phyloP scores from a whole-genome alignment of 2,113 vertebrate genomes.

The Halichoerus grypus region DNA sequence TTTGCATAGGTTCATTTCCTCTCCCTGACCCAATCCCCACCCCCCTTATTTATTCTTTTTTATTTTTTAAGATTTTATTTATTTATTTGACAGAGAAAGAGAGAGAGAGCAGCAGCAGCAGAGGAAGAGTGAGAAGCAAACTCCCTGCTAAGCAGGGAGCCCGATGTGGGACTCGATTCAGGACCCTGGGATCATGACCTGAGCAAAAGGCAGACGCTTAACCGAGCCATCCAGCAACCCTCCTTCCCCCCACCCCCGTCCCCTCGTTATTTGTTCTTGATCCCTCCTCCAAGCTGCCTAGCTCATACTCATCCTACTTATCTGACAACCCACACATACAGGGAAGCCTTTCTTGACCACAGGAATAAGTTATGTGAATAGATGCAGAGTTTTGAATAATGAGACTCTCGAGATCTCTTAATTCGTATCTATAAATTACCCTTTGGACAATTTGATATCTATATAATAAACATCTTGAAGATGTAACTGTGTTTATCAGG shows the following conservation, averaged over 20 bases:
- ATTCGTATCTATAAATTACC: background rate
- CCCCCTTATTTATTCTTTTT: background rate
- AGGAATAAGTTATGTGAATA: background rate
- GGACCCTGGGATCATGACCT: background rate
- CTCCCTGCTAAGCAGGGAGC: background rate
- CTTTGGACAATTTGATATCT: background rate
- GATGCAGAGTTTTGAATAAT: background rate
- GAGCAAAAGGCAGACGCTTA: background rate
- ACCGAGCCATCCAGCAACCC: background rate
- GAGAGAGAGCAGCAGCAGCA: background rate
- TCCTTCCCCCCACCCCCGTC: background rate
- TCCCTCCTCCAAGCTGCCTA: background rate
- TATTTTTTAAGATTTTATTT: background rate
- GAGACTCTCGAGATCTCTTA: background rate
- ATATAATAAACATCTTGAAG: background rate
- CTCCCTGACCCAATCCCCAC: background rate
- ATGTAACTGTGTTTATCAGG: background rate
- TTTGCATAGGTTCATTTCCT: background rate
- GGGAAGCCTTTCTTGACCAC: background rate
- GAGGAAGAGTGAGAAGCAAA: background rate
- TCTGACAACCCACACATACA: background rate
- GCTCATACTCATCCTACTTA: background rate
- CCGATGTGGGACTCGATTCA: accelerated
- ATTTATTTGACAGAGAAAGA: background rate
- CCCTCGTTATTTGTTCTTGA: background rate